These are phyloP conservation scores for Eurytoma adleriae DNA, from an alignment of 2,888 invertebrate species.

Conservation along the genomic window DNA sequence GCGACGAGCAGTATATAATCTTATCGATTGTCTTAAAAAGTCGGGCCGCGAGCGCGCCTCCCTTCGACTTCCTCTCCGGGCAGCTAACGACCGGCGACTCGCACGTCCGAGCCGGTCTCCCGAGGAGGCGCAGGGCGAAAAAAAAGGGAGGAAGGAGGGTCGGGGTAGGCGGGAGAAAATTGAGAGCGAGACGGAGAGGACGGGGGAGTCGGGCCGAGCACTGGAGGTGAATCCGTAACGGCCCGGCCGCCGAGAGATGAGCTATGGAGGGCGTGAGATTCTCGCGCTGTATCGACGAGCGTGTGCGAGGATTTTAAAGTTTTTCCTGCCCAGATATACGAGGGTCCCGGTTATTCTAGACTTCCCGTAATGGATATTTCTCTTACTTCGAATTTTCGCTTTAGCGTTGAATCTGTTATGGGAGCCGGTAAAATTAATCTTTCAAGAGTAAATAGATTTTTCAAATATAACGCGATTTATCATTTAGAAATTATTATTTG, in stretches of 20 bases:
- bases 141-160: background rate
- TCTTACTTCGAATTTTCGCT: too few relatives aligned
- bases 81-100: conserved; percentile 63
- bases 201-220: conserved; percentile 24
- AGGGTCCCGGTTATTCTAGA: too few relatives aligned
- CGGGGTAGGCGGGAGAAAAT: conserved; percentile 20
- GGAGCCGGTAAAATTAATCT: too few relatives aligned
- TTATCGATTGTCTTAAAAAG: conserved; percentile 69
- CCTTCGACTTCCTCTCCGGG: conserved; percentile 27
- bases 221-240: conserved; percentile 41
- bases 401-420: too few relatives aligned
- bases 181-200: conserved; percentile 28
- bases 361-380: too few relatives aligned
- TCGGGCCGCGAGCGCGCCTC: conserved; percentile 13
- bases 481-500: too few relatives aligned
- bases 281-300: conserved; percentile 1
- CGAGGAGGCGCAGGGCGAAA: background rate
- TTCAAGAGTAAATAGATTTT: too few relatives aligned
- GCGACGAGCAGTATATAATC: conserved; percentile 60
- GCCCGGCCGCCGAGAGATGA: background rate
- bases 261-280: conserved; percentile 3
- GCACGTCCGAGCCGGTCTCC: conserved; percentile 60
- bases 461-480: too few relatives aligned
- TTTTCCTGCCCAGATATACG: conserved; percentile 2
- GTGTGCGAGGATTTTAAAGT: conserved; percentile 27